Evolutionary conservation across 2,113 vertebrate species (phyloP).

Genomic region (Pterophyllum scalare): DNA sequence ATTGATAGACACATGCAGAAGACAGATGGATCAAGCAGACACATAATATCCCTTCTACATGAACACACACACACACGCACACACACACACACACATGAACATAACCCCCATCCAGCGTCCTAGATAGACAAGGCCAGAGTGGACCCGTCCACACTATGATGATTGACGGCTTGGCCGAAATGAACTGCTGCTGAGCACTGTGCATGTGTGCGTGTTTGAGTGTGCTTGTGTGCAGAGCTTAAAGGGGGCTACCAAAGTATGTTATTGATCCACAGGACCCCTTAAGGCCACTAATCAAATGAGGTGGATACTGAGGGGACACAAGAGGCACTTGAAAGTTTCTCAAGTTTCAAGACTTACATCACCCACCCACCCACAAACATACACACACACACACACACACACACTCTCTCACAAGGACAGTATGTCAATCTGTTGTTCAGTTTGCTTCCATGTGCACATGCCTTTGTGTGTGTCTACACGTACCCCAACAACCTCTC

Average conservation of each 20-base stretch:
- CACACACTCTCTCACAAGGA: neutral
- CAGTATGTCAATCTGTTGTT: conserved; percentile 50
- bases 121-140: conserved; percentile 48
- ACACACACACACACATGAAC: neutral
- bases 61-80: neutral
- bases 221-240: conserved; percentile 22
- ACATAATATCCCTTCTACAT: conserved; percentile 53
- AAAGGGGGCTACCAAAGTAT: conserved; percentile 45
- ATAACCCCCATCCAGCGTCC: conserved; percentile 32
- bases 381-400: neutral
- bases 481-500: conserved; percentile 29
- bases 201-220: conserved; percentile 7
- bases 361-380: neutral
- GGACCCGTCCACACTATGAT: conserved; percentile 48
- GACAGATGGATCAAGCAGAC: conserved; percentile 64
- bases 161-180: conserved; percentile 73
- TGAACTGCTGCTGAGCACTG: conserved; percentile 51
- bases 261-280: conserved; percentile 75
- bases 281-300: conserved; percentile 77
- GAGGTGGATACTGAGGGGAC: conserved; percentile 56
- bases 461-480: conserved; percentile 16
- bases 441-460: neutral
- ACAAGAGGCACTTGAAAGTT: conserved; percentile 65
- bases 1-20: conserved; percentile 37
- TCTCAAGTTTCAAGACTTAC: conserved; percentile 71